phyloP scores from a whole-genome alignment of 2,797 vertebrate species.

The Australoheros facetus region DNA sequence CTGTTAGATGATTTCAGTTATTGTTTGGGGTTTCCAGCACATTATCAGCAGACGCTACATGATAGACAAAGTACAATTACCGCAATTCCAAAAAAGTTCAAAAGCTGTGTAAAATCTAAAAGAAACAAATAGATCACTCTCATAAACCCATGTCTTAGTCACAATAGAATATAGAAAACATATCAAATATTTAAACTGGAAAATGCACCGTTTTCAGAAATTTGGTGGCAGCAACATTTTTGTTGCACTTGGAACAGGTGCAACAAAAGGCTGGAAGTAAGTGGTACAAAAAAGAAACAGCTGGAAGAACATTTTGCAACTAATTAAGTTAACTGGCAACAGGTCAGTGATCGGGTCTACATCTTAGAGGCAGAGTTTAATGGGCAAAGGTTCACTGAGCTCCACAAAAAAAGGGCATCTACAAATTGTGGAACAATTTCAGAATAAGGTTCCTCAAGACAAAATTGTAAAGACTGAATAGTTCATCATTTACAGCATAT shows the following conservation, averaged over 20 bases:
- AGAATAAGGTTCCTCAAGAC: background rate
- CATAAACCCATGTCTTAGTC: background rate
- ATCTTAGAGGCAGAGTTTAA: background rate
- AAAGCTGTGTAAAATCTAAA: background rate
- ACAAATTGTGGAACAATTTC: rapidly evolving
- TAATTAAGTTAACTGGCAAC: no score
- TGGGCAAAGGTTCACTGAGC: background rate
- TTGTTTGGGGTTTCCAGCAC: rapidly evolving
- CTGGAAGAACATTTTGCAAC: no score
- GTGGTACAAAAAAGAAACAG: no score
- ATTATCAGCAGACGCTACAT: background rate
- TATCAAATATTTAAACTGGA: background rate
- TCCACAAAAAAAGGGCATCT: background rate
- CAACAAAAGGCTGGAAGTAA: background rate
- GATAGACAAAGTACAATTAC: background rate
- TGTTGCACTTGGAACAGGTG: background rate
- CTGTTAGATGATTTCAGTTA: no score
- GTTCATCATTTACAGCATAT: background rate
- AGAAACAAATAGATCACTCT: background rate
- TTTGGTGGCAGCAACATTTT: no score
- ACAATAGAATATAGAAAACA: background rate
- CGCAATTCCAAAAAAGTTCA: background rate
- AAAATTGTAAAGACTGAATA: no score
- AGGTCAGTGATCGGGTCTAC: background rate
- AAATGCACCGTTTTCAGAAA: no score